Evolutionary conservation across 2,888 invertebrate species (phyloP).

Genomic region (Patella ulyssiponensis): DNA sequence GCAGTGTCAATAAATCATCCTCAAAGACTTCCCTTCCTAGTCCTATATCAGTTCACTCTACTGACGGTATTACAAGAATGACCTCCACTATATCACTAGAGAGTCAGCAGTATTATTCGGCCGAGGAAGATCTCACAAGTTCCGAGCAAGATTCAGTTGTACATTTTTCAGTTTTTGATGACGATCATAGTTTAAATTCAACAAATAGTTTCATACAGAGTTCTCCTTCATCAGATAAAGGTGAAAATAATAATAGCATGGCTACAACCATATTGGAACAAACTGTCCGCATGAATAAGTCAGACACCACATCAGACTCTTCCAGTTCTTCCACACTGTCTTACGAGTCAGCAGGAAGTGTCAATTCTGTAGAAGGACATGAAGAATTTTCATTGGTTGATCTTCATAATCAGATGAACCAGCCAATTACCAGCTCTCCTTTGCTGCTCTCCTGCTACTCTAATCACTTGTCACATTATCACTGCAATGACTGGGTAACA

Average conservation of each 20-base stretch:
- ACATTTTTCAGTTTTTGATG: slow-evolving; percentile 1
- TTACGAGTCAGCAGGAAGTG: slow-evolving; percentile 79
- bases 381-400: slow-evolving; percentile 76
- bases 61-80: slow-evolving; percentile 30
- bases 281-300: slow-evolving; percentile 1
- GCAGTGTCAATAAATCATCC: slow-evolving; percentile 8
- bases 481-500: slow-evolving; percentile 70
- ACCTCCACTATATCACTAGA: slow-evolving; percentile 57
- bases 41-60: slow-evolving; percentile 35
- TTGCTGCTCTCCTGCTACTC: slow-evolving; percentile 92
- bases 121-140: slow-evolving; percentile 82
- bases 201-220: slow-evolving; percentile 1
- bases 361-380: slow-evolving; percentile 76
- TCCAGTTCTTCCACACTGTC: slow-evolving; percentile 51
- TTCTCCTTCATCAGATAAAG: background rate
- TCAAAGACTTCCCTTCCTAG: slow-evolving; percentile 36
- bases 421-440: slow-evolving; percentile 93
- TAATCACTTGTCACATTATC: slow-evolving; percentile 85
- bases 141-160: slow-evolving; percentile 15
- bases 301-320: slow-evolving; percentile 15
- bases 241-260: slow-evolving; percentile 15
- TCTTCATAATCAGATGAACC: slow-evolving; percentile 92
- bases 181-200: background rate
- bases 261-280: background rate
- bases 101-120: slow-evolving; percentile 89